Base-by-base conservation (phyloP, 1,140 invertebrate species). In the Tachypleus tridentatus region DNA sequence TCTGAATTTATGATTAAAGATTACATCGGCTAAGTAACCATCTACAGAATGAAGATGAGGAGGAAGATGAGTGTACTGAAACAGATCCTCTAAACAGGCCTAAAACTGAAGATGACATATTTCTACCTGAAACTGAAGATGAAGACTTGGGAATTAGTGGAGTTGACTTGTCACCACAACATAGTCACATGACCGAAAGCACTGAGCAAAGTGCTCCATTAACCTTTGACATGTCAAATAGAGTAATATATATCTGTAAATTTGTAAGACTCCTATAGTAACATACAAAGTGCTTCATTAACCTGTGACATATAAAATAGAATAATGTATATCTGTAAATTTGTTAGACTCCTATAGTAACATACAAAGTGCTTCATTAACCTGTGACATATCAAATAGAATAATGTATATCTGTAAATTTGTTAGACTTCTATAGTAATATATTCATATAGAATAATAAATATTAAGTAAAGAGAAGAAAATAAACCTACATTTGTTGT, bases 241-340 rank as follows among this genome's bases (percentile, higher is more conserved):
- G 91, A 75, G 89, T 91, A 75, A 81, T 29, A 2, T 29, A 29
- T 29, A 29, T 29, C 29, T 29, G 29, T 29, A 29, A 29, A 29
- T 29, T 29, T 29, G 29, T 29, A 29, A 29, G 29, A 29, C 29
- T 29, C 89, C 0, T 89, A 91, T 69, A 90, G 87, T 73, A 92
- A 89, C 0, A 90, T 93, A 72, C 89, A 91, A 72, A 89, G 87
- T 75, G 89, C 86, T 50, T 88, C 89, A 4, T 85, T 93, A 63
- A 87, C 91, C 75, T 93, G 94, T 74, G 91, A 94, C 74, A 86
- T 93, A 82, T 90, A 87, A 6, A 97, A 97, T 77, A 82, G 91
- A 75, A 89, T 91, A 75, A 81, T 29, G 29, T 29, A 29, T 29
- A 29, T 29, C 29, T 29, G 29, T 29, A 29, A 29, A 29, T 29